Evolutionary conservation across 2,888 invertebrate species (phyloP).

Genomic region (Geotrupes spiniger): DNA sequence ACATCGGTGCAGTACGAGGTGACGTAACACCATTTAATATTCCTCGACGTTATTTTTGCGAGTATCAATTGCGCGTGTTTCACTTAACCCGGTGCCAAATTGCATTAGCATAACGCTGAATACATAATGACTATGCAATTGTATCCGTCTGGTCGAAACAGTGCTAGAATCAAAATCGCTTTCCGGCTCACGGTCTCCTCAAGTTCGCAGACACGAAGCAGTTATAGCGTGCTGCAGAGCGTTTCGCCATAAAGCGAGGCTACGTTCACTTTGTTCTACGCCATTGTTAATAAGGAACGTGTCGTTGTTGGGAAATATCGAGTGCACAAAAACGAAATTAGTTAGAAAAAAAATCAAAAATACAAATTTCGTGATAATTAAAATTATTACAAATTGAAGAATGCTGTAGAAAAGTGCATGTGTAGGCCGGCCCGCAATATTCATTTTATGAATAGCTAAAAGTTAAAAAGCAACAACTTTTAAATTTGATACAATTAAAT

Average conservation of each 20-base stretch:
- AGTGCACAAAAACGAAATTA: too few species aligned
- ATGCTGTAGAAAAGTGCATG: too few species aligned
- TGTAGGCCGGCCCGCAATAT: too few species aligned
- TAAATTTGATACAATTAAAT: too few species aligned
- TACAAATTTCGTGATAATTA: too few species aligned
- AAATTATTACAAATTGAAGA: too few species aligned
- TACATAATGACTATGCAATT: conserved; percentile 3
- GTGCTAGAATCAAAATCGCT: conserved; percentile 5
- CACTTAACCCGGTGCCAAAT: conserved; percentile 2
- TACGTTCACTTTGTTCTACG: not conserved
- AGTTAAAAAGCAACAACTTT: too few species aligned
- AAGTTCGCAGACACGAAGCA: conserved; percentile 5
- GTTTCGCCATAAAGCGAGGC: not conserved
- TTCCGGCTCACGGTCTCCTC: conserved; percentile 2
- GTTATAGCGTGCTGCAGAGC: not conserved
- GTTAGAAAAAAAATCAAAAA: too few species aligned
- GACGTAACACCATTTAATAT: not conserved
- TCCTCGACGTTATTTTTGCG: not conserved
- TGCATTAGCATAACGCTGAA: conserved; percentile 3
- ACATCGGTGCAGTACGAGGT: not conserved
- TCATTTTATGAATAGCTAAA: too few species aligned
- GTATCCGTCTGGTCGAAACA: conserved; percentile 4
- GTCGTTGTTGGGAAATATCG: too few species aligned
- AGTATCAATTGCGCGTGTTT: conserved; percentile 1
- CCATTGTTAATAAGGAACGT: too few species aligned